Percentiles rank a stretch among this genome's conserved stretches.
Conservation (phyloP, 2,113 vertebrate species). For the Microtus montanus region DNA sequence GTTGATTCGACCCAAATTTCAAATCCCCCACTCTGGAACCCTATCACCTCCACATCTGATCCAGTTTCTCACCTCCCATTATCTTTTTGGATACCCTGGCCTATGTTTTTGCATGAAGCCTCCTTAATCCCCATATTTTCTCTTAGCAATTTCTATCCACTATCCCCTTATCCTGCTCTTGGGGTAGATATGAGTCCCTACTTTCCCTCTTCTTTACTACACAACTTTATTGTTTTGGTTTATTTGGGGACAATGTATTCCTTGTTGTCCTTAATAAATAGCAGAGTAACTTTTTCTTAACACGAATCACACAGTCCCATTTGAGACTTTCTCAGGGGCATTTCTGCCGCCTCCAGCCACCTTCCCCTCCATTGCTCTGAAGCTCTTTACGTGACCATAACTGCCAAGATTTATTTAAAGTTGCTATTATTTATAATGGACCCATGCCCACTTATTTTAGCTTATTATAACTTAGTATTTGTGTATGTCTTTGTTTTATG, state of each 20-base stretch:
- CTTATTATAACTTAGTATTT: background rate
- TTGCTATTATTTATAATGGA: background rate
- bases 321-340: background rate
- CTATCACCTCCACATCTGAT: background rate
- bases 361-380: background rate
- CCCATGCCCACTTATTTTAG: background rate
- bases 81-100: background rate
- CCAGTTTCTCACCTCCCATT: background rate
- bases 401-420: conserved; percentile 1
- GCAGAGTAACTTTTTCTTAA: background rate
- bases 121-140: background rate
- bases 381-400: background rate
- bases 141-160: background rate
- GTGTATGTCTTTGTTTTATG: background rate
- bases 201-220: background rate
- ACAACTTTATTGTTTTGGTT: background rate
- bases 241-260: background rate
- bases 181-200: background rate
- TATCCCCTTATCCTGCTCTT: background rate
- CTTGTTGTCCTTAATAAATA: background rate
- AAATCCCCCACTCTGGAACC: background rate
- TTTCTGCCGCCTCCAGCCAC: background rate
- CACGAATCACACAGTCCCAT: background rate
- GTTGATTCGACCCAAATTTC: background rate
- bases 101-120: background rate